Conservation (phyloP, 2,797 vertebrate genomes). For the Platalea minor region DNA sequence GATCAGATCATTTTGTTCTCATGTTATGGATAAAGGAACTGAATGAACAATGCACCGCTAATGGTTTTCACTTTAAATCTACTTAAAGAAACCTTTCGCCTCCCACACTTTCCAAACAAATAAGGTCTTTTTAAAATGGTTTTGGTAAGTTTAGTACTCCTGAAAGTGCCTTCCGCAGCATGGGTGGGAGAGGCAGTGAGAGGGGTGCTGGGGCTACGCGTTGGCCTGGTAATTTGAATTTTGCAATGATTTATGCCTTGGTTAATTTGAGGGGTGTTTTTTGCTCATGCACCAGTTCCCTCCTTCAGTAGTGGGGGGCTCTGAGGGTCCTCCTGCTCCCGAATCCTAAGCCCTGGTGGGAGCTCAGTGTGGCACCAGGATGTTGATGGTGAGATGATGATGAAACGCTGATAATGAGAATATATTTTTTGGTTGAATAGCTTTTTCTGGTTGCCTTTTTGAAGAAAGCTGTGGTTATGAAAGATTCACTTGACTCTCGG, state of each 20-base stretch:
- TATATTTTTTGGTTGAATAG: background rate
- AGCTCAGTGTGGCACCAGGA: background rate
- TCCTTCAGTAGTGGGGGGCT: accelerated
- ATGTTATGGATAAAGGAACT: background rate
- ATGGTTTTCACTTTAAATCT: background rate
- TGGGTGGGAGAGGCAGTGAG: background rate
- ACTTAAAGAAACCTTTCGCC: slow-evolving; percentile 8
- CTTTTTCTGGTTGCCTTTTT: background rate
- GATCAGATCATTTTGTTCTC: slow-evolving; percentile 47
- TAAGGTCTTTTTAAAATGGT: background rate
- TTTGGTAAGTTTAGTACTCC: background rate
- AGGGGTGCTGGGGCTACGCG: background rate
- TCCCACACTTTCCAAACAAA: slow-evolving; percentile 19
- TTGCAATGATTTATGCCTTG: background rate
- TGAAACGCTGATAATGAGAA: background rate
- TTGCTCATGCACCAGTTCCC: background rate
- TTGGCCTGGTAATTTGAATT: background rate
- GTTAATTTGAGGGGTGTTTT: background rate
- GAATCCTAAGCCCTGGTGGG: accelerated
- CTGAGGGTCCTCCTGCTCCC: background rate
- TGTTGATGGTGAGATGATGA: background rate
- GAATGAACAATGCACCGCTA: slow-evolving; percentile 8
- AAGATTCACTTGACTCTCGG: background rate
- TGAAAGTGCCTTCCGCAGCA: background rate
- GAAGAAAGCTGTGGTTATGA: background rate